Evolutionary conservation across 1,140 invertebrate species (phyloP).

Genomic region (Copidosoma floridanum): DNA sequence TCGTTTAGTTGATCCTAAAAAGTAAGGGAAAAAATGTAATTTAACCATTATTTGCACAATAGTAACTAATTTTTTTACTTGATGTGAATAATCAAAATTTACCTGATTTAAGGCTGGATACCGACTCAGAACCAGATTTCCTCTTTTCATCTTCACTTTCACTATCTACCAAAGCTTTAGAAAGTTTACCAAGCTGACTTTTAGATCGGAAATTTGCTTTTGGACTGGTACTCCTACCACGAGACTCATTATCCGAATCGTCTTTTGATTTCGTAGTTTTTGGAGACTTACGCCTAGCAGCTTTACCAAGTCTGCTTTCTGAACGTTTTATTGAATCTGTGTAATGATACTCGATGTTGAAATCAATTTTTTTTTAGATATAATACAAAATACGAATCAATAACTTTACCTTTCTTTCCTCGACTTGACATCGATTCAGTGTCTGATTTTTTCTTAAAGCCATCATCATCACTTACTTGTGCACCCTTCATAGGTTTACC

Average conservation of each 20-base stretch:
- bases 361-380: too few species aligned
- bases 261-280: constrained; percentile 1
- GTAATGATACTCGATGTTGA: too few species aligned
- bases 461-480: neutral
- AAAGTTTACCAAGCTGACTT: constrained; percentile 5
- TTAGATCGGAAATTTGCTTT: constrained; percentile 4
- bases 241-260: constrained; percentile 3
- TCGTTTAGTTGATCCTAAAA: too few species aligned
- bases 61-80: too few species aligned
- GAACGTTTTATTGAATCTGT: too few species aligned
- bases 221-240: neutral
- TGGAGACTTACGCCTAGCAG: neutral
- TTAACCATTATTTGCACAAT: too few species aligned
- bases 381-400: too few species aligned
- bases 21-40: too few species aligned
- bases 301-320: too few species aligned
- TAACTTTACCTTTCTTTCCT: constrained; percentile 6
- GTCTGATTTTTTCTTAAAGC: constrained; percentile 3
- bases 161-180: neutral
- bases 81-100: too few species aligned
- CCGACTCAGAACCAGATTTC: neutral
- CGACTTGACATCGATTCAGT: constrained; percentile 1
- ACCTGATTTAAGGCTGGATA: neutral
- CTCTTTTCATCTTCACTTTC: neutral
- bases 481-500: neutral